Evolutionary conservation across 2,888 invertebrate genomes (phyloP), one percentile per base, ranked within the genome.

Genomic region (Netelia melanura): DNA sequence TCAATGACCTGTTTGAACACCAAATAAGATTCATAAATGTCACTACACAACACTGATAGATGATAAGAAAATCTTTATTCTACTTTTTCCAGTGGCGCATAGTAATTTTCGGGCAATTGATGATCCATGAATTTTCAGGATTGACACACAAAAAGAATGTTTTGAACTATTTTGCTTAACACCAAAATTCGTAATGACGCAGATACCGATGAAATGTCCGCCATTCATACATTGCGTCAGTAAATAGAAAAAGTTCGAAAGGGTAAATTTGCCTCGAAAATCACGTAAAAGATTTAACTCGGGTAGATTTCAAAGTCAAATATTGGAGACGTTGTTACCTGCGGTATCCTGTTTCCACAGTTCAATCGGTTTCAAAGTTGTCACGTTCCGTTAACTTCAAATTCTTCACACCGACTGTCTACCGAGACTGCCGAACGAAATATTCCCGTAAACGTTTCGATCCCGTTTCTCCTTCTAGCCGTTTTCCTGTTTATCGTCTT

Each of bases 371-470:
- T 25, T 44, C 14, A 23, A 74, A 21, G 10, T 56, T 44, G 14
- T 17, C 1, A 17, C 52, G 21, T 70, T 68, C 68, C 23, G 58
- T 74, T 62, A 30, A 48, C 65, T 52, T 56, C 11, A 79, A 68
- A 68, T 56, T 38, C 23, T 76, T 43, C 30, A 43, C 43, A 58
- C 43, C 64, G 70, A 84, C 71, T 68, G 62, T 10, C 10, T 38
- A 6, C n/a, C 48, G 54, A 6, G 5, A 14, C 54, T 61, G 11
- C 23, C 9, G 72, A 38, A 14, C 25, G 38, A 25, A 76, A 77
- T 38, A n/a, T 68, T 72, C 11, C 8, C 52, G 11, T 8, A 2
- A 56, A 62, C 17, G 17, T 54, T 79, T 25, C 1, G 3, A 14
- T 38, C 23, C 52, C 17, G 11, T 52, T 25, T 76, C 9, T 76